Base-by-base conservation (phyloP, 2,113 vertebrate species). In the Urocynchramus pylzowi region DNA sequence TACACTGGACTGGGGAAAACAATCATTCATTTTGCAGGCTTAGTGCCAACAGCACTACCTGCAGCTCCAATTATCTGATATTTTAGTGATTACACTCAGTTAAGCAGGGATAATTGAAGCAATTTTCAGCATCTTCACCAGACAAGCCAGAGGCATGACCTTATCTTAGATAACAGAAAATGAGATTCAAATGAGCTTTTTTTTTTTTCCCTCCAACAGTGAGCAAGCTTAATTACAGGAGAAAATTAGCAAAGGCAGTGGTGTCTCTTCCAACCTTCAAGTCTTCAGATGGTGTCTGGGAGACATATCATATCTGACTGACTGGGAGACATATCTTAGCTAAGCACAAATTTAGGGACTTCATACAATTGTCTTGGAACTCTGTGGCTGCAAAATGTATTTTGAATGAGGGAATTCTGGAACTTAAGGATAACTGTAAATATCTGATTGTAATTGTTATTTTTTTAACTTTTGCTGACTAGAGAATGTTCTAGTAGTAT, bases 41-140 rank as follows among this genome's bases (percentile, higher is more conserved):
- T 77, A 54, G 30, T 23, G 74, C 77, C 84, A 89, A 70, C 5
- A 75, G 49, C 53, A 78, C 35, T 94, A 83, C 54, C 77, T 77
- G 60, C 59, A 88, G 69, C 63, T 87, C 30, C 30, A 47, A 61
- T 97, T 96, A 95, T 80, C 91, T 92, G 92, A 37, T 84, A 52
- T 83, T 93, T 79, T 87, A 77, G 47, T 74, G 54, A 91, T 94
- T 96, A 65, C 70, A 84, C 39, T 78, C 79, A 83, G 82, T 95
- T 94, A 95, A 95, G 70, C 59, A 84, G 89, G 84, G 65, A 87
- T 92, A 97, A 97, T 93, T 92, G 73, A 85, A 92, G 84, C n/a
- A 82, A 95, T 96, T 95, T 94, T 93, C 93, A 95, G 73, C 41
- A 44, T 93, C 75, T 95, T 96, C 74, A 80, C 37, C 45, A 95